phyloP scores from a whole-genome alignment of 92 coral and sea anemone species.

The Bergia sp. region DNA sequence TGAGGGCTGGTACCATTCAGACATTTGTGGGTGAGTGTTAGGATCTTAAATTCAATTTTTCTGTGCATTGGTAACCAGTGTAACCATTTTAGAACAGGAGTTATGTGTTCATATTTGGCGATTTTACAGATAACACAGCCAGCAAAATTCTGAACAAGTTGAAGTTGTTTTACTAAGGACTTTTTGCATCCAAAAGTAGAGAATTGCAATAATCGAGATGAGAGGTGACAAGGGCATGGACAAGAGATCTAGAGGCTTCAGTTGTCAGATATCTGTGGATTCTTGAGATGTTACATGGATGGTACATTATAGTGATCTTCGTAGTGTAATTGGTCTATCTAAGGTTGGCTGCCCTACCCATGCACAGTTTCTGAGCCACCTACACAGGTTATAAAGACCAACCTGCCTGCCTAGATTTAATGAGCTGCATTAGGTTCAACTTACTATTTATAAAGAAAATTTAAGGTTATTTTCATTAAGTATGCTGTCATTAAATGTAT shows the following conservation, averaged over 20 bases:
- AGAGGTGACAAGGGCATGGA: neutral
- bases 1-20: neutral
- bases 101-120: neutral
- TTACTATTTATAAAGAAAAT: too few species aligned
- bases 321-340: neutral
- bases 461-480: too few species aligned
- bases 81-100: neutral
- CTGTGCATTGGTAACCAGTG: neutral
- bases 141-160: neutral
- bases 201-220: neutral
- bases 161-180: neutral
- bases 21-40: neutral
- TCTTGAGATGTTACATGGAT: neutral
- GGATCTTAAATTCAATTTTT: neutral
- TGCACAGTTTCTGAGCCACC: too few species aligned
- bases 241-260: constrained; percentile 11
- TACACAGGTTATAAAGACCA: too few species aligned
- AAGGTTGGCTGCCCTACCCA: too few species aligned
- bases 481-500: too few species aligned
- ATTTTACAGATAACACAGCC: neutral
- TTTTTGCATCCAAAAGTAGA: constrained; percentile 20
- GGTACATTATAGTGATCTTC: neutral
- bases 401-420: too few species aligned
- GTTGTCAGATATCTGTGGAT: neutral
- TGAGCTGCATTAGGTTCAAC: too few species aligned